These are phyloP conservation scores for Gavialis gangeticus DNA, from an alignment of 2,113 vertebrate genomes.

Conservation along the genomic window DNA sequence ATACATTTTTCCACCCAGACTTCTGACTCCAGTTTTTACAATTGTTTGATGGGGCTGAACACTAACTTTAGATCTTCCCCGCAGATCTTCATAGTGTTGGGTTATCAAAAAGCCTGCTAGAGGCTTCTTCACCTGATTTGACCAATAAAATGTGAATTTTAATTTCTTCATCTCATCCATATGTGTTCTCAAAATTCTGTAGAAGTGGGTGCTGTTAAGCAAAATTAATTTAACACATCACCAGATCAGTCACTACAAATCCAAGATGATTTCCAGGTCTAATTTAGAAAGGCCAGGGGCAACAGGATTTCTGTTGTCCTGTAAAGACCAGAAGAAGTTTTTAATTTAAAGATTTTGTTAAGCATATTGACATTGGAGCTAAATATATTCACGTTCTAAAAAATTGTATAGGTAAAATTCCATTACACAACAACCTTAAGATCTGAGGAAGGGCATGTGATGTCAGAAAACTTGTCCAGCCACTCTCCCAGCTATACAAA, in stretches of 20 bases:
- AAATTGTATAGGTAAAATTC: background rate
- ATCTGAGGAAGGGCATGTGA: no score
- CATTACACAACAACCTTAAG: background rate
- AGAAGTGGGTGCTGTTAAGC: background rate
- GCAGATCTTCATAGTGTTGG: background rate
- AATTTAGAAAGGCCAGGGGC: background rate
- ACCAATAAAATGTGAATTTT: background rate
- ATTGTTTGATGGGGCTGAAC: background rate
- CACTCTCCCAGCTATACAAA: no score
- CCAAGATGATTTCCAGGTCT: background rate
- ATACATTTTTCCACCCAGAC: conserved; percentile 2
- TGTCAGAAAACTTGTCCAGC: no score
- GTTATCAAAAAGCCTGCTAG: conserved; percentile 13
- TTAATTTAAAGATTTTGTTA: background rate
- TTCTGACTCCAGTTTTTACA: conserved; percentile 30
- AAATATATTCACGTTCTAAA: background rate
- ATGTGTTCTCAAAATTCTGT: background rate
- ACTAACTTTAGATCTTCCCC: conserved; percentile 34
- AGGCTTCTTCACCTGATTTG: background rate
- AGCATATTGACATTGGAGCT: background rate
- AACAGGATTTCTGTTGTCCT: background rate
- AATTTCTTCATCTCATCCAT: background rate
- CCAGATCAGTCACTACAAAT: background rate
- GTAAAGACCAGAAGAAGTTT: conserved; percentile 5
- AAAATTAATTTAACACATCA: background rate